Evolutionary conservation across 2,797 vertebrate genomes (phyloP), one percentile per base, ranked within the genome.

Genomic region (Pangasius djambal): DNA sequence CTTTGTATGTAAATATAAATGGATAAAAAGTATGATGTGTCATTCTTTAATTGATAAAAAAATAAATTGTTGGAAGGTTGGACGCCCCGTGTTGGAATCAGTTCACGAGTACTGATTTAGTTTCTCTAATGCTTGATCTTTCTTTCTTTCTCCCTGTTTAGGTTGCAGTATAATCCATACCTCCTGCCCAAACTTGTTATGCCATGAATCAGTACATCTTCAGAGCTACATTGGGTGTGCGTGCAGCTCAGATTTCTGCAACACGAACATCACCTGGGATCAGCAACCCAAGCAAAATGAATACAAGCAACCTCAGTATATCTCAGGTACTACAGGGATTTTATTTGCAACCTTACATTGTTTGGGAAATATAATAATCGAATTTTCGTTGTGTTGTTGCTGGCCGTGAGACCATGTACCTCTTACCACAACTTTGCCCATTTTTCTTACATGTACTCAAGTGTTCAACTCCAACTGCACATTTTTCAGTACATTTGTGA

Each of bases 241-340:
- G 31, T 89, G 88, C 79, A 57, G 34, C 57, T 87, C 86, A 34
- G 88, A 89, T 82, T 84, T 83, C 31, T 89, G 88, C 44, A 89
- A 87, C 18, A 6, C 22, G 1, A 89, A 89, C 79, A 87, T 89
- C 79, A 87, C 69, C 48, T 83, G 50, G 34, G 59, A 87, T 25
- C 31, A 65, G 18, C 31, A 57, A 67, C 0, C 15, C 40, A 77
- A 31, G 1, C 69, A 67, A 40, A 34, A 18, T 6, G 25, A 69
- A 34, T 52, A 25, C 63, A 72, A 83, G 5, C 31, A 65, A 16
- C 50, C 59, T 37, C 78, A 77, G 6, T 31, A 67, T 34, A 28
- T 34, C 5, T 44, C 61, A 57, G 57, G 69, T 87, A 78, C 44
- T 84, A 69, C 57, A 44, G 6, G 28, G 12, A 20, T 1, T 28